These are phyloP conservation scores for Pitangus sulphuratus DNA, from an alignment of 2,797 vertebrate genomes.

Conservation along the genomic window DNA sequence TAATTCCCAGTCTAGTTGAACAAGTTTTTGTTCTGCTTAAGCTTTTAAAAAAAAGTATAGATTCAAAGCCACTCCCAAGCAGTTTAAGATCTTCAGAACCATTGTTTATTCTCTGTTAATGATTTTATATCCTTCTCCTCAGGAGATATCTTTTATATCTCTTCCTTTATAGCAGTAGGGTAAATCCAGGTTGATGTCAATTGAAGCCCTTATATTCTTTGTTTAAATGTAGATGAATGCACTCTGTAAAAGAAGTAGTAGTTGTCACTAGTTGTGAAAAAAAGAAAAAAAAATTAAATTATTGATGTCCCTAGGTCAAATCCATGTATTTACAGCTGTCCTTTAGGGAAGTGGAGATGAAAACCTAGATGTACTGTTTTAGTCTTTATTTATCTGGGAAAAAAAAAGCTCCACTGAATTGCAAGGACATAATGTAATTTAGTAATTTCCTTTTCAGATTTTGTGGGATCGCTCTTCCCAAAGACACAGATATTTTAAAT, in stretches of 20 bases:
- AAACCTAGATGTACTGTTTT: neutral
- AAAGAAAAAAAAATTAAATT: neutral
- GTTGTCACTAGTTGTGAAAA: neutral
- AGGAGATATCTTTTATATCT: neutral
- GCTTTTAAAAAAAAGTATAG: neutral
- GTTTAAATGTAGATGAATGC: neutral
- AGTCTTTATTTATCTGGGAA: neutral
- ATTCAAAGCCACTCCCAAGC: neutral
- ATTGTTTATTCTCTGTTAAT: neutral
- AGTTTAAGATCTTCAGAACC: neutral
- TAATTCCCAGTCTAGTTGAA: neutral
- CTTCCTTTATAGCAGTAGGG: neutral
- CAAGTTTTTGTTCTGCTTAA: neutral
- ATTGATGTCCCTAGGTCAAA: neutral
- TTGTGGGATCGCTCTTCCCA: neutral
- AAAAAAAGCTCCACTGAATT: neutral
- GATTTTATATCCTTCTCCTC: neutral
- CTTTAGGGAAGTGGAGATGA: neutral
- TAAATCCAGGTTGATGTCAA: neutral
- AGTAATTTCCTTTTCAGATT: neutral
- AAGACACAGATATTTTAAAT: neutral
- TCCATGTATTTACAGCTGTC: neutral
- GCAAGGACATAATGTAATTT: neutral
- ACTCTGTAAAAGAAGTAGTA: neutral
- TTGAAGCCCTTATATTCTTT: neutral